A percentile compares a stretch with the other conserved stretches of the same genome.
Evolutionary conservation across 2,797 vertebrate species (phyloP).

Genomic region (Linurgus olivaceus): DNA sequence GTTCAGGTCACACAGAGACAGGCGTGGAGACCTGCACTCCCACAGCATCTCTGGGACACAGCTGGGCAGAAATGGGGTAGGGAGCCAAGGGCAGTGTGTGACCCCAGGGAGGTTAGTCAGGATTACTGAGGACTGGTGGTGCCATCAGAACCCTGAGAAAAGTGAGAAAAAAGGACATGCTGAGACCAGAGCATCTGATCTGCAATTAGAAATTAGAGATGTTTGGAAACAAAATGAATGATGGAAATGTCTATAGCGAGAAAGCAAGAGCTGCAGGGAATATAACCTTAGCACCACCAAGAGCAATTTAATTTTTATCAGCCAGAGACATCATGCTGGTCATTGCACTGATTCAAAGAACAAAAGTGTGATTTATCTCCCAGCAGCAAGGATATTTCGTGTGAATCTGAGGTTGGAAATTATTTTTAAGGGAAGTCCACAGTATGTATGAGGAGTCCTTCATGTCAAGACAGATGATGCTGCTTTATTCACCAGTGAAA

Average conservation of each 20-base stretch:
- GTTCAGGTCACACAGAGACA: neutral
- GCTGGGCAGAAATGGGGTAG: neutral
- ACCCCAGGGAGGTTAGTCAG: neutral
- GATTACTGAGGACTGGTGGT: neutral
- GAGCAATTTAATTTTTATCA: neutral
- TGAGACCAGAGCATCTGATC: neutral
- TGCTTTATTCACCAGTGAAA: neutral
- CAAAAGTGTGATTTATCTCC: neutral
- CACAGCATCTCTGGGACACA: neutral
- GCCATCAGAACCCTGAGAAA: neutral
- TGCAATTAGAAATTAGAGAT: neutral
- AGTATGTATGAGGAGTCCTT: neutral
- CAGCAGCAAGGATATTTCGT: neutral
- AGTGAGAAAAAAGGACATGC: neutral
- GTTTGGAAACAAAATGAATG: neutral
- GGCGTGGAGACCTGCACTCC: neutral
- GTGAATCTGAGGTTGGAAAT: neutral
- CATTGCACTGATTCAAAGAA: neutral
- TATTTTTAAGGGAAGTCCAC: neutral
- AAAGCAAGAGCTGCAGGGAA: neutral
- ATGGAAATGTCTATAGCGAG: neutral
- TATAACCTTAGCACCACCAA: neutral
- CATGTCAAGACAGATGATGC: neutral
- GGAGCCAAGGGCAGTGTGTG: neutral
- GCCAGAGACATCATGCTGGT: neutral